Evolutionary conservation across 2,113 vertebrate species (phyloP).

Genomic region (Scartelaos histophorus): DNA sequence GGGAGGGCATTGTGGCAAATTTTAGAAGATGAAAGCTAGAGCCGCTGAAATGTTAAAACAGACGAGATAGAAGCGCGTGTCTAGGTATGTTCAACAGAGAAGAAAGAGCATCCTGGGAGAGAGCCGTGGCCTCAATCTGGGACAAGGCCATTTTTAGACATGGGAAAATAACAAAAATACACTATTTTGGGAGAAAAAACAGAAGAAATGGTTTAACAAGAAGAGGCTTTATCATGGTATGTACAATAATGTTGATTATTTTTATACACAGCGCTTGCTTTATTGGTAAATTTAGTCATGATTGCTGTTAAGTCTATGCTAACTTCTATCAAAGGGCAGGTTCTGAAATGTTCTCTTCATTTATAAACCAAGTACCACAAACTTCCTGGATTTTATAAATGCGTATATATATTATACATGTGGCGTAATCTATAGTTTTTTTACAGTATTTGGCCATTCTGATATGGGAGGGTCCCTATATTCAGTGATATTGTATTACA

Average conservation of each 20-base stretch:
- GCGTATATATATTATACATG: no score
- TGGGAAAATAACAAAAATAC: slow-evolving; percentile 6
- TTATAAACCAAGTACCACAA: background rate
- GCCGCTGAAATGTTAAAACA: slow-evolving; percentile 28
- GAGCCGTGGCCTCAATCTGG: slow-evolving; percentile 9
- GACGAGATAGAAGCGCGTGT: slow-evolving; percentile 6
- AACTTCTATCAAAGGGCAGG: background rate
- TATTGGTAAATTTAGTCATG: background rate
- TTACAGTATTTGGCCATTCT: background rate
- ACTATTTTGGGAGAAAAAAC: slow-evolving; percentile 8
- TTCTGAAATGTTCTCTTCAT: background rate
- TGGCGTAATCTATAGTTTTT: background rate
- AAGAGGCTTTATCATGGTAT: slow-evolving; percentile 37
- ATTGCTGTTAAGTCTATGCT: background rate
- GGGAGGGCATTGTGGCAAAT: slow-evolving; percentile 69
- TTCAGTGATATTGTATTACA: slow-evolving; percentile 55
- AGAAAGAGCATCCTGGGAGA: slow-evolving; percentile 5
- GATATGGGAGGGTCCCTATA: no score
- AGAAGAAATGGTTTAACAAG: slow-evolving; percentile 7
- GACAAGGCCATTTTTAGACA: slow-evolving; percentile 13
- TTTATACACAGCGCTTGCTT: slow-evolving; percentile 6
- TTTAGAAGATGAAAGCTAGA: slow-evolving; percentile 52
- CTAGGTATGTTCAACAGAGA: slow-evolving; percentile 41
- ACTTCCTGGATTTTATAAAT: no score
- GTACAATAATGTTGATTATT: slow-evolving; percentile 16